Evolutionary conservation across 2,888 invertebrate genomes (phyloP), one percentile per base, ranked within the genome.

Genomic region (Dermolepida albohirtum): DNA sequence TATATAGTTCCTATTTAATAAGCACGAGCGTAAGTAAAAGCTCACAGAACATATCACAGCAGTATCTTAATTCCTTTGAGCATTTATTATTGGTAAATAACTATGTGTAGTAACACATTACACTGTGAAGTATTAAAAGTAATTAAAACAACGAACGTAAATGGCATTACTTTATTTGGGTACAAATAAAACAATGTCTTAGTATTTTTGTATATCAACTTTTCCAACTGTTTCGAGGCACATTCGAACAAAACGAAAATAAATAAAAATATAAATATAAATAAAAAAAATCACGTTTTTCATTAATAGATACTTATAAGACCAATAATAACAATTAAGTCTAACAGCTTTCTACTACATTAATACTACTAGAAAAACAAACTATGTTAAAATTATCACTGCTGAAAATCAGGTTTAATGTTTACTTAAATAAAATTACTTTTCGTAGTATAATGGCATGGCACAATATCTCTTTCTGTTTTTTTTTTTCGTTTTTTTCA

Each of bases 191-290:
- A 68, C 59, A 51, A 57, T 51, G 34, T 43, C 51, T 65, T 62
- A 55, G 64, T 66, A 67, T 54, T 66, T 72, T 68, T 66, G 71
- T 74, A 74, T 75, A 75, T 74, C 74, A 76, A 74, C 74, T 75
- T 73, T 71, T 76, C 74, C 73, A 73, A 70, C 74, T 73, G 71
- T 75, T 71, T 73, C 70, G 71, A 76, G 75, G 76, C 76, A 76
- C 76, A 74, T 76, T 72, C 70, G 75, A 76, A 76, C 74, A 72
- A 73, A 76, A 74, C 72, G 67, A 67, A 73, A 72, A 74, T 70
- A 74, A 67, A 69, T 71, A 71, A 68, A 72, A 68, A 70, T 70
- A 73, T 70, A 73, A 74, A 73, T 72, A 72, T 71, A 70, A 70
- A 67, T 47, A 59, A 59, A 71, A n/a, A n/a, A 62, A 47, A 62